Evolutionary conservation across 2,888 invertebrate species (phyloP).

Genomic region (Sinodicranocentrus sp.): DNA sequence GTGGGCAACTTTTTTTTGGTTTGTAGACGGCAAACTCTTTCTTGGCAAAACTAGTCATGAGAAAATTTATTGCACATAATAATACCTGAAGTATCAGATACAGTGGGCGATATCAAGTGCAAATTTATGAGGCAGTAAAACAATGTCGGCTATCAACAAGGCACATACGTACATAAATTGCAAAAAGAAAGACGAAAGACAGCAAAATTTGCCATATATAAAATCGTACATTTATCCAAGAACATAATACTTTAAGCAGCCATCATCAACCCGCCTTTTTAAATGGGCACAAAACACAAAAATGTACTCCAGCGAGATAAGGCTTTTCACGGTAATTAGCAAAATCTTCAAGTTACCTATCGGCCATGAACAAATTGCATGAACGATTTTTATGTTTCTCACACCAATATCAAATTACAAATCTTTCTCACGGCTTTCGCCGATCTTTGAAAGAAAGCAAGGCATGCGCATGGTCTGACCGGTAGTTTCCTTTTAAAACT

Average conservation of each 20-base stretch:
- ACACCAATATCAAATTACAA: too few species aligned
- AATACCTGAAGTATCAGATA: conserved; percentile 18
- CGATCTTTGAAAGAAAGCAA: too few species aligned
- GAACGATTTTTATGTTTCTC: too few species aligned
- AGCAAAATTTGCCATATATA: too few species aligned
- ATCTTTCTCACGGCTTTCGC: too few species aligned
- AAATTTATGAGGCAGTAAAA: conserved; percentile 47
- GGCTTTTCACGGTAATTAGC: too few species aligned
- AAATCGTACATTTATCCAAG: too few species aligned
- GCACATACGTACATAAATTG: neutral
- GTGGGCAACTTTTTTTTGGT: conserved; percentile 12
- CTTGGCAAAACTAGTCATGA: conserved; percentile 26
- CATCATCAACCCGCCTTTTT: neutral
- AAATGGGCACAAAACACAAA: neutral
- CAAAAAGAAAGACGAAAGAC: conserved; percentile 75
- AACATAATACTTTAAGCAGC: too few species aligned
- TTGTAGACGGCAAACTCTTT: neutral
- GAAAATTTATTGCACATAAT: conserved; percentile 36
- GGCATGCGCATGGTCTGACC: too few species aligned
- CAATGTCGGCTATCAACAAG: conserved; percentile 24
- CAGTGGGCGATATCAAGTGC: conserved; percentile 28
- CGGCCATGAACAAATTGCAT: too few species aligned
- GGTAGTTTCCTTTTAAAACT: too few species aligned
- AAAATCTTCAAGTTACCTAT: too few species aligned
- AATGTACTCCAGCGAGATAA: conserved; percentile 1